Conservation (phyloP, 2,113 vertebrate genomes). For the Solea solea region DNA sequence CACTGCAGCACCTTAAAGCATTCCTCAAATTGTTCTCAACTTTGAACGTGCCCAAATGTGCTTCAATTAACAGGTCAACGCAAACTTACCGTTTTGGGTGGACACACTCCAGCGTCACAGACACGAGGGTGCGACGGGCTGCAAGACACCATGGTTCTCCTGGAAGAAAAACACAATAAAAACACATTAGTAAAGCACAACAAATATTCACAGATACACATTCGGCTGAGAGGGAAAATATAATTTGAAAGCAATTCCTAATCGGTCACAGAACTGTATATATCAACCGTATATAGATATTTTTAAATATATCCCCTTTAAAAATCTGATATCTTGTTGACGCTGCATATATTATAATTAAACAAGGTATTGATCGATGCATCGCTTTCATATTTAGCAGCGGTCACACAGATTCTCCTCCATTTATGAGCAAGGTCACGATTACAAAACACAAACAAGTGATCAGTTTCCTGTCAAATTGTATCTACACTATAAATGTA, state of each 20-base stretch:
- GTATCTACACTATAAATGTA: not conserved
- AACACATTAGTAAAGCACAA: conserved; percentile 22
- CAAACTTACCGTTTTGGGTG: conserved; percentile 68
- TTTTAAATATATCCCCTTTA: no score
- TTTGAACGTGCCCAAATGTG: conserved; percentile 68
- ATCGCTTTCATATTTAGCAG: not conserved
- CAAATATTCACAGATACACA: not conserved
- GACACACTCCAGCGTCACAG: conserved; percentile 27
- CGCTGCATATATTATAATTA: no score
- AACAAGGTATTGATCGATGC: no score
- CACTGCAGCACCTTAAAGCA: conserved; percentile 66
- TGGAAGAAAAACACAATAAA: conserved; percentile 23
- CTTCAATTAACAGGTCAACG: conserved; percentile 70
- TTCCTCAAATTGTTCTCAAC: conserved; percentile 70
- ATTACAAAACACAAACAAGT: not conserved
- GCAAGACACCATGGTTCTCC: conserved; percentile 34
- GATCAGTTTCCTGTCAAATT: not conserved
- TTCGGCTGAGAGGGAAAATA: not conserved
- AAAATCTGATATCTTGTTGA: no score
- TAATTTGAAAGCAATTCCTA: not conserved
- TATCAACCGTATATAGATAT: no score
- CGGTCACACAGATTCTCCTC: not conserved
- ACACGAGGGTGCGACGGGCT: conserved; percentile 30
- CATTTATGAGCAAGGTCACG: not conserved
- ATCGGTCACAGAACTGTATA: no score